phyloP scores from a whole-genome alignment of 2,797 vertebrate species.

The Melanotaenia pygmaea region DNA sequence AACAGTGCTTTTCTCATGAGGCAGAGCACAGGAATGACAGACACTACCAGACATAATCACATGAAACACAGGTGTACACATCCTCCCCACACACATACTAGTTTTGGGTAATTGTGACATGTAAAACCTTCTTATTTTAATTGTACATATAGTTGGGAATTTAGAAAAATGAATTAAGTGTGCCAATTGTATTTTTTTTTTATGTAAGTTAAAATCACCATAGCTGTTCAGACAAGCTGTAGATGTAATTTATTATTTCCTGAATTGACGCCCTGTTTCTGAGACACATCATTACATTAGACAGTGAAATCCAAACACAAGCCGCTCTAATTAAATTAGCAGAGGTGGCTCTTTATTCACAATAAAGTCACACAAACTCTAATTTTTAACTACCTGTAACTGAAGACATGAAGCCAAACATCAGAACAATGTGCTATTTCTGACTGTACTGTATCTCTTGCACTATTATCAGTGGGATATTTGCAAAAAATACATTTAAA shows the following conservation, averaged over 20 bases:
- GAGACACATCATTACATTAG: slow-evolving; percentile 27
- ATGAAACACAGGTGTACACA: slow-evolving; percentile 65
- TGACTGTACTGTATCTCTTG: slow-evolving; percentile 74
- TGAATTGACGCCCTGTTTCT: slow-evolving; percentile 56
- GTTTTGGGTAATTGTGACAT: slow-evolving; percentile 71
- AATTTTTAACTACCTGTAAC: slow-evolving; percentile 61
- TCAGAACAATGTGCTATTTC: slow-evolving; percentile 56
- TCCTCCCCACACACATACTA: slow-evolving; percentile 50
- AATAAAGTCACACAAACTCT: slow-evolving; percentile 66
- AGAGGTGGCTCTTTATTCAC: slow-evolving; percentile 54
- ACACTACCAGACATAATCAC: slow-evolving; percentile 69
- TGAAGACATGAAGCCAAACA: slow-evolving; percentile 61
- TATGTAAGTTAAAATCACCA: slow-evolving; percentile 70
- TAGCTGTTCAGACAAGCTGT: slow-evolving; percentile 63
- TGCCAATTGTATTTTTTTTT: slow-evolving; percentile 73
- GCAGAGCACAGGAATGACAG: slow-evolving; percentile 44
- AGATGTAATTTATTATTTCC: slow-evolving; percentile 85
- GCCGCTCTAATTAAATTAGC: slow-evolving; percentile 26
- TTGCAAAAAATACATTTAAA: slow-evolving; percentile 68
- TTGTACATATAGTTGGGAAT: slow-evolving; percentile 78
- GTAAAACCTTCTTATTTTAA: slow-evolving; percentile 56
- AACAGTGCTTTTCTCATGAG: slow-evolving; percentile 46
- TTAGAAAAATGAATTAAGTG: slow-evolving; percentile 74
- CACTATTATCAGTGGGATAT: slow-evolving; percentile 74
- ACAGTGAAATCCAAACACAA: slow-evolving; percentile 20